phyloP scores from a whole-genome alignment of 2,113 vertebrate species.

The Platichthys flesus region DNA sequence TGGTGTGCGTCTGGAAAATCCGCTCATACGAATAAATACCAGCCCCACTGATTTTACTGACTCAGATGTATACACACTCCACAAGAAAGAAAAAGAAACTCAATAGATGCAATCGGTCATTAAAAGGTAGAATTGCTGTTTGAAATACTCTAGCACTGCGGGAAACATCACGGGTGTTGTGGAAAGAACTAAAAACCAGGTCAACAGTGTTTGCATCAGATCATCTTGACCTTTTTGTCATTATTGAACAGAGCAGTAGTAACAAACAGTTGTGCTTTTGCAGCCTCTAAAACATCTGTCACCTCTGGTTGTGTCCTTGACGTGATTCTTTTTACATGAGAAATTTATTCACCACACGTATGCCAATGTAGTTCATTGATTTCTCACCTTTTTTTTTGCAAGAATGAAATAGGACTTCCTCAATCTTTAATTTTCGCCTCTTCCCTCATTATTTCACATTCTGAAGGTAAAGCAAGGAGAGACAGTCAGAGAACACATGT shows the following conservation, averaged over 20 bases:
- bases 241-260: neutral
- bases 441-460: neutral
- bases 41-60: conserved; percentile 12
- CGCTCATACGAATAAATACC: conserved; percentile 49
- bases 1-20: conserved; percentile 28
- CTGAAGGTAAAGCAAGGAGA: neutral
- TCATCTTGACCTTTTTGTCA: neutral
- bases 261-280: neutral
- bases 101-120: neutral
- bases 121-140: conserved; percentile 12
- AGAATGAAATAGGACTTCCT: neutral
- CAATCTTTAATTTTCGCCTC: neutral
- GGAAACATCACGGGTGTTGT: too few relatives aligned
- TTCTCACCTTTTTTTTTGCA: too few relatives aligned
- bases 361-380: too few relatives aligned
- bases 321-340: neutral
- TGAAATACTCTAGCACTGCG: neutral
- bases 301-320: neutral
- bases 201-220: neutral
- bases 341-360: too few relatives aligned
- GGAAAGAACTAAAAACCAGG: too few relatives aligned
- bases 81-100: neutral
- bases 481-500: neutral
- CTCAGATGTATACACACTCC: conserved; percentile 17
- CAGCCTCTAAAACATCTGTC: neutral